A percentile compares a stretch with the other conserved stretches of the same genome.
These are phyloP conservation scores for Pelecanus crispus DNA, from an alignment of 2,113 vertebrate genomes.

Conservation along the genomic window DNA sequence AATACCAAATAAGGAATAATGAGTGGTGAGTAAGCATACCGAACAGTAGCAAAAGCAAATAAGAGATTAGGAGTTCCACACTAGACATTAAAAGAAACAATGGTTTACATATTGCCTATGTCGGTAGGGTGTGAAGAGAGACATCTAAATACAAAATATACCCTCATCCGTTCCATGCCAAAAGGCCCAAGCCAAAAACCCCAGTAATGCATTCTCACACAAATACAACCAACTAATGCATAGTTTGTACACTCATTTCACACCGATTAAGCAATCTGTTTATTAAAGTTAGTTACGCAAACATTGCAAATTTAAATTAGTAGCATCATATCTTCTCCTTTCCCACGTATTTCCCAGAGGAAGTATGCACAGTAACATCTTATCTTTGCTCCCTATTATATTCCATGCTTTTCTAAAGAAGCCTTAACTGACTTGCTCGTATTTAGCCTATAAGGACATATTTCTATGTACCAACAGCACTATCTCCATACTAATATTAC, in stretches of 20 bases:
- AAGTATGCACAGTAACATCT: not conserved
- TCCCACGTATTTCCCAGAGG: slow-evolving; percentile 40
- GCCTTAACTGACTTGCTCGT: not conserved
- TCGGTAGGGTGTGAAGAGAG: slow-evolving; percentile 10
- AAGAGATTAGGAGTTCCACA: slow-evolving; percentile 43
- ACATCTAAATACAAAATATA: not conserved
- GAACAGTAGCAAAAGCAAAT: slow-evolving; percentile 66
- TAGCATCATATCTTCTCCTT: not conserved
- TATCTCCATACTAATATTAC: not conserved
- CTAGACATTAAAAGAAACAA: slow-evolving; percentile 38
- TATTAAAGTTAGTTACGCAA: slow-evolving; percentile 42
- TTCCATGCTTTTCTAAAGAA: not conserved
- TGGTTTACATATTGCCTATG: slow-evolving; percentile 32
- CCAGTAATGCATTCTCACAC: slow-evolving; percentile 5
- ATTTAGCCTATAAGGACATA: not conserved
- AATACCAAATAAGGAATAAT: slow-evolving; percentile 63
- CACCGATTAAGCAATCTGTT: slow-evolving; percentile 29
- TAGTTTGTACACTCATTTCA: not conserved
- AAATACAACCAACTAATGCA: not conserved
- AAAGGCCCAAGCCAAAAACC: not conserved
- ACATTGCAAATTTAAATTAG: slow-evolving; percentile 29
- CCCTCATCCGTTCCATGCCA: not conserved
- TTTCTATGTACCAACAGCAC: not conserved
- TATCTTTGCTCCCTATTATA: not conserved
- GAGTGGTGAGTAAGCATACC: slow-evolving; percentile 58